Percentiles rank a stretch among this genome's conserved stretches.
These are phyloP conservation scores for Beris morrisii DNA, from an alignment of 2,888 invertebrate species.

Conservation along the genomic window DNA sequence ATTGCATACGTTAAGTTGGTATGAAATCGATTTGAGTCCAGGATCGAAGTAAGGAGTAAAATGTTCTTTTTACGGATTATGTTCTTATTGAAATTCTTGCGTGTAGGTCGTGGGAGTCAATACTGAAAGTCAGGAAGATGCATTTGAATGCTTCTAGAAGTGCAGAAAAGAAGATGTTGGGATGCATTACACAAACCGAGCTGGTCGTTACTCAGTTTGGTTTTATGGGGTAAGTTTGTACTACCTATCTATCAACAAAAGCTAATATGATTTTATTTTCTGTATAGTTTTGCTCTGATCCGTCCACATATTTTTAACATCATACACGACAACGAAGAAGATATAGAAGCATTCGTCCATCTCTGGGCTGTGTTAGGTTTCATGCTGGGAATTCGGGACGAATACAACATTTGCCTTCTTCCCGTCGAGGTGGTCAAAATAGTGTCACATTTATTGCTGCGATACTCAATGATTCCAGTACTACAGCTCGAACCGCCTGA, in stretches of 20 bases:
- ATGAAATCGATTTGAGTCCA: conserved; percentile 67
- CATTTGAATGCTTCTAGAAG: conserved; percentile 63
- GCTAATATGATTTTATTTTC: neutral
- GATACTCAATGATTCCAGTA: conserved; percentile 39
- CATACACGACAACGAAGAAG: conserved; percentile 60
- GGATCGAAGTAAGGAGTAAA: conserved; percentile 58
- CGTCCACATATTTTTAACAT: conserved; percentile 66
- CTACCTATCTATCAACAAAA: neutral
- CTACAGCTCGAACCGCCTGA: conserved; percentile 38
- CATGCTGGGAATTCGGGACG: conserved; percentile 74
- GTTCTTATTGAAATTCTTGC: conserved; percentile 22
- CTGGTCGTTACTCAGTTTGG: conserved; percentile 80
- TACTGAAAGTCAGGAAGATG: conserved; percentile 63
- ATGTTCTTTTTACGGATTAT: conserved; percentile 44
- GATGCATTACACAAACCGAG: conserved; percentile 71
- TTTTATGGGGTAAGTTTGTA: conserved; percentile 65
- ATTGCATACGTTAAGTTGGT: conserved; percentile 74
- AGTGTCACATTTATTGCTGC: conserved; percentile 35
- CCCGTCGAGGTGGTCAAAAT: conserved; percentile 35
- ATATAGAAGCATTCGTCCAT: conserved; percentile 73
- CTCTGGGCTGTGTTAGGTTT: conserved; percentile 77
- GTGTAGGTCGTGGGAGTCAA: conserved; percentile 65
- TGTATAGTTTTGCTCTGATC: conserved; percentile 59
- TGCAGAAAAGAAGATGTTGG: conserved; percentile 56
- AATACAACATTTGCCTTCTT: conserved; percentile 39